Evolutionary conservation across 2,888 invertebrate species (phyloP).

Genomic region (Ganaspis brasiliensis): DNA sequence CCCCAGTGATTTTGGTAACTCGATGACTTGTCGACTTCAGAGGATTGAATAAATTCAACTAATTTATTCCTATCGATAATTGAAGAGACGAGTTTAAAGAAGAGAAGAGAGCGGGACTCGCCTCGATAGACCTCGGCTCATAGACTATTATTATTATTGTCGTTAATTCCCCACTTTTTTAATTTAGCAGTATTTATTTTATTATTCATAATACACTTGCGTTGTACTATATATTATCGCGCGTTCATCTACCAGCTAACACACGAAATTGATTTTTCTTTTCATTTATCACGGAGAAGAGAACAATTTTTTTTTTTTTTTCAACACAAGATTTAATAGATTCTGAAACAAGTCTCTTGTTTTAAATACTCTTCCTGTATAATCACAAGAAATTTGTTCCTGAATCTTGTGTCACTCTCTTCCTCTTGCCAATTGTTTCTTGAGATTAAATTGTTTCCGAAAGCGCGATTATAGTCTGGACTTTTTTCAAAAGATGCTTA

Average conservation of each 20-base stretch:
- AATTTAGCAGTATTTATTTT: conserved; percentile 74
- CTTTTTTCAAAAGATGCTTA: conserved; percentile 17
- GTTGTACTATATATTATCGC: conserved; percentile 37
- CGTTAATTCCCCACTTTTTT: conserved; percentile 62
- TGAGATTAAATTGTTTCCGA: conserved; percentile 33
- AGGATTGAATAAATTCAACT: neutral
- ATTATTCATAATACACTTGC: conserved; percentile 64
- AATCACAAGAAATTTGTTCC: too few relatives aligned
- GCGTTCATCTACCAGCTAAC: conserved; percentile 28
- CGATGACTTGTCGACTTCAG: conserved; percentile 47
- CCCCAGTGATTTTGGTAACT: conserved; percentile 45
- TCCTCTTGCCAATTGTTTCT: conserved; percentile 2
- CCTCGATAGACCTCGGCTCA: conserved; percentile 60
- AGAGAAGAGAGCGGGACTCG: conserved; percentile 26
- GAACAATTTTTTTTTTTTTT: conserved; percentile 47
- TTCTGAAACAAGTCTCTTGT: neutral
- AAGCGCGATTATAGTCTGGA: neutral
- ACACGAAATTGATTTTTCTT: conserved; percentile 23
- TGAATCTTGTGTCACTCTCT: neutral
- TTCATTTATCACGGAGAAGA: conserved; percentile 22
- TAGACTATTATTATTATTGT: conserved; percentile 61
- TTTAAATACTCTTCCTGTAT: too few relatives aligned
- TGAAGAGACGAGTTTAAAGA: conserved; percentile 6
- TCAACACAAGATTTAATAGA: neutral
- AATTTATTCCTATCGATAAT: conserved; percentile 36